A percentile compares a stretch with the other conserved stretches of the same genome.
These are phyloP conservation scores for Tetheella fluctuosa DNA, from an alignment of 2,888 invertebrate species.

Conservation along the genomic window DNA sequence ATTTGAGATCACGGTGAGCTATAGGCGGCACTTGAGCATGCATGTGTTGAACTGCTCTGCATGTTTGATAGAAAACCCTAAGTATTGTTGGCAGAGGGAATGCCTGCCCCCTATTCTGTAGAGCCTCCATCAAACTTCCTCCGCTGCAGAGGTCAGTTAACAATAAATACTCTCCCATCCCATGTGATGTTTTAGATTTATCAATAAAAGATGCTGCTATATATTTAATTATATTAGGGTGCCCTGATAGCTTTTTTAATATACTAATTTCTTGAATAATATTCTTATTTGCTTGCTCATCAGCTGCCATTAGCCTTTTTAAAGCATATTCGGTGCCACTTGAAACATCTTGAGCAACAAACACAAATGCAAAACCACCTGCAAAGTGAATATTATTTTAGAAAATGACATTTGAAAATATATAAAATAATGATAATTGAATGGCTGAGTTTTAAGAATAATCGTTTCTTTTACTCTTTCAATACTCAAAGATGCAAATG, in stretches of 20 bases:
- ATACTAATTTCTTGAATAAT: constrained; percentile 93
- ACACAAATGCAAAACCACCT: constrained; percentile 99
- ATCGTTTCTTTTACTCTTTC: too few relatives aligned
- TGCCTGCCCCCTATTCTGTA: constrained; percentile 84
- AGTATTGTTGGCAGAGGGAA: constrained; percentile 89
- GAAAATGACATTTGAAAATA: constrained; percentile 6
- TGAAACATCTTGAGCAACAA: constrained; percentile 94
- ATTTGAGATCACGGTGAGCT: constrained; percentile 97
- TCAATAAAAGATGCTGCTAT: constrained; percentile 92
- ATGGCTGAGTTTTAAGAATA: too few relatives aligned
- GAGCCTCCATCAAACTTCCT: constrained; percentile 88
- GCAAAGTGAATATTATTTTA: constrained; percentile 66
- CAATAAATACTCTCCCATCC: constrained; percentile 94
- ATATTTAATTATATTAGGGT: constrained; percentile 96
- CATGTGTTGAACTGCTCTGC: constrained; percentile 96
- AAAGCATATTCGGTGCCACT: constrained; percentile 96
- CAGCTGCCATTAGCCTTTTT: constrained; percentile 93
- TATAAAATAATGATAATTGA: background rate
- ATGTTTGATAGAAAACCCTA: constrained; percentile 95
- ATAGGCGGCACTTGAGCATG: constrained; percentile 96
- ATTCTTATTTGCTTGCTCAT: constrained; percentile 90
- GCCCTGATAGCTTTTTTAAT: constrained; percentile 94
- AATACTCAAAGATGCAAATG: too few relatives aligned
- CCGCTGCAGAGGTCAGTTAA: constrained; percentile 97
- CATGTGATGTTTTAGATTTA: constrained; percentile 90